Evolutionary conservation across 2,797 vertebrate species (phyloP), one percentile per base, ranked within the genome.

Genomic region (Arnoldichthys spilopterus): DNA sequence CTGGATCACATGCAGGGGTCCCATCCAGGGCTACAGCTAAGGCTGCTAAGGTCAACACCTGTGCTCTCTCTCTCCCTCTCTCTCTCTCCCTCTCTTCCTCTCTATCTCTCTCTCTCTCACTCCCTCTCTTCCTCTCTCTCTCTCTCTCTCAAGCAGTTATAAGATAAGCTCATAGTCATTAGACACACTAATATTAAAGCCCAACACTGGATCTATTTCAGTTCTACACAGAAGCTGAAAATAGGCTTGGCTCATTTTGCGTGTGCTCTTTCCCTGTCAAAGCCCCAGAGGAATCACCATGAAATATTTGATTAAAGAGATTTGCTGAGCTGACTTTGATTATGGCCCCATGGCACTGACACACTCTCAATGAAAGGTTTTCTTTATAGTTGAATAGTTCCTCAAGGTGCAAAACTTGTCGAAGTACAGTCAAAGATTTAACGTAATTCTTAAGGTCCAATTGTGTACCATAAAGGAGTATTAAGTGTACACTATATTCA

Each of bases 1-100:
- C 13, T 32, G 18, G 62, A 71, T 71, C 71, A 75, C 72, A 71
- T 54, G 70, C 47, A 61, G 45, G 63, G 49, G 40, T 47, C 59
- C 34, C 32, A 18, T 92, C 90, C 90, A 91, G 89, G 88, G 83
- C 85, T 86, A 90, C 87, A 91, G 90, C 90, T 74, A 69, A 61
- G 59, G 62, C 28, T 86, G 82, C 90, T 92, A 93, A 94, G 93
- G 94, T 94, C 93, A 94, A 91, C 93, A 95, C 93, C 94, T 95
- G 94, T 93, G 94, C 89, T 94, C 91, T n/a, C n/a, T n/a, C n/a
- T n/a, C n/a, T n/a, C n/a, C n/a, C n/a, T n/a, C n/a, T n/a, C n/a
- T n/a, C n/a, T n/a, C n/a, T n/a, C n/a, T n/a, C n/a, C n/a, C n/a
- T n/a, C n/a, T n/a, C n/a, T n/a, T n/a, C n/a, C n/a, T n/a, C n/a